Conservation (phyloP, 2,888 invertebrate genomes). For the Embidobia sp. region DNA sequence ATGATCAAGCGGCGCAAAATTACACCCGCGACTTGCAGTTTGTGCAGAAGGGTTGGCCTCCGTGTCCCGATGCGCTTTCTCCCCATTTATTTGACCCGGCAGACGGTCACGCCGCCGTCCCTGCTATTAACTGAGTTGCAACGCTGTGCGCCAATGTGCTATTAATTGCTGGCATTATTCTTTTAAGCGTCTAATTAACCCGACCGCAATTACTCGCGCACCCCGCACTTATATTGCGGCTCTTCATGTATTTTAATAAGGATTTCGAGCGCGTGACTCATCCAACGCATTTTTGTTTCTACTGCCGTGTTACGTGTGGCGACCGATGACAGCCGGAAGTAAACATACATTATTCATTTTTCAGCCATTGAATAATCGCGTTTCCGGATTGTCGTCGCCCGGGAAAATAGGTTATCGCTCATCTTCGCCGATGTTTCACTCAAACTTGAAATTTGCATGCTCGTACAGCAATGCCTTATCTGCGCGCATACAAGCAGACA, state of each 20-base stretch:
- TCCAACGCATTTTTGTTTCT: slow-evolving; percentile 29
- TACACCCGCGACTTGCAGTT: slow-evolving; percentile 40
- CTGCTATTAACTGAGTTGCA: slow-evolving; percentile 43
- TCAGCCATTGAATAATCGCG: slow-evolving; percentile 44
- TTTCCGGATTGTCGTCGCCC: slow-evolving; percentile 32
- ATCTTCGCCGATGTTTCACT: slow-evolving; percentile 26
- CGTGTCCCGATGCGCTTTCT: slow-evolving; percentile 26
- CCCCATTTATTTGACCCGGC: slow-evolving; percentile 54
- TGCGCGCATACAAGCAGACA: neutral
- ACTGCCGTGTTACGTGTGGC: slow-evolving; percentile 8
- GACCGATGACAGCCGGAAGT: slow-evolving; percentile 57
- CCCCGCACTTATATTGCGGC: slow-evolving; percentile 43
- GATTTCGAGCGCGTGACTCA: slow-evolving; percentile 60
- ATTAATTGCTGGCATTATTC: slow-evolving; percentile 67
- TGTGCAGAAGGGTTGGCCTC: slow-evolving; percentile 25
- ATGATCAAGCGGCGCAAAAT: slow-evolving; percentile 32
- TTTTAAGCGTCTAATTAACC: slow-evolving; percentile 70
- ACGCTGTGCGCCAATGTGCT: slow-evolving; percentile 56
- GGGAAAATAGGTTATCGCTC: slow-evolving; percentile 34
- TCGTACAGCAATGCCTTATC: neutral
- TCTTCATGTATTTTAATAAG: slow-evolving; percentile 61
- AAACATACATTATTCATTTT: slow-evolving; percentile 57
- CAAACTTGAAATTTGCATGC: slow-evolving; percentile 7
- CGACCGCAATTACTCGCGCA: slow-evolving; percentile 69
- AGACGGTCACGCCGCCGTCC: slow-evolving; percentile 51